A percentile compares a stretch with the other conserved stretches of the same genome.
phyloP scores from a whole-genome alignment of 2,797 vertebrate genomes.

The Rhinatrema bivittatum region DNA sequence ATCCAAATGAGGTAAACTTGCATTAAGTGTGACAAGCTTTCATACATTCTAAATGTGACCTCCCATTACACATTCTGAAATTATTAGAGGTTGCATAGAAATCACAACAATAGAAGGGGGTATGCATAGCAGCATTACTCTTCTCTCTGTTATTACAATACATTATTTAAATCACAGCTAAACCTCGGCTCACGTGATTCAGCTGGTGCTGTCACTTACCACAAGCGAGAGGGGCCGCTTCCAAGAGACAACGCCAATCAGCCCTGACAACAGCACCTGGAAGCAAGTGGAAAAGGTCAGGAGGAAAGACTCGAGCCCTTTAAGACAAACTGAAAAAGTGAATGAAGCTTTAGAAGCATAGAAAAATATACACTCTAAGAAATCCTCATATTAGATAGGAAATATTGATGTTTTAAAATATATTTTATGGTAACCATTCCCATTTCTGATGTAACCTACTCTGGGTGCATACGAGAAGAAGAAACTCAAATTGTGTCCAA shows the following conservation, averaged over 20 bases:
- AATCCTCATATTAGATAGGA: too few relatives aligned
- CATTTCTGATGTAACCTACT: too few relatives aligned
- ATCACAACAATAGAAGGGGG: too few relatives aligned
- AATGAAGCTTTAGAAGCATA: not conserved
- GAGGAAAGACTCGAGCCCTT: not conserved
- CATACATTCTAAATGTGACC: not conserved
- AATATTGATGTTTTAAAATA: too few relatives aligned
- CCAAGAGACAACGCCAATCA: constrained; percentile 97
- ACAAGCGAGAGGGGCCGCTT: constrained; percentile 95
- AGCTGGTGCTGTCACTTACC: constrained; percentile 62
- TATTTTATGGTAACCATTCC: too few relatives aligned
- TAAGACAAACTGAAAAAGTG: not conserved
- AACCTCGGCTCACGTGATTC: not conserved
- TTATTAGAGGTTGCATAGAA: too few relatives aligned
- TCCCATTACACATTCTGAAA: not conserved
- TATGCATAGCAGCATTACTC: too few relatives aligned
- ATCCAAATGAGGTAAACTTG: not conserved
- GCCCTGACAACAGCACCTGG: constrained; percentile 90
- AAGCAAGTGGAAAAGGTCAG: constrained; percentile 16
- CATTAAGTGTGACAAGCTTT: not conserved
- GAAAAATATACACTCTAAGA: too few relatives aligned
- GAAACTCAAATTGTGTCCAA: too few relatives aligned
- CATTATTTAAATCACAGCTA: too few relatives aligned
- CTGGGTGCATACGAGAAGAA: too few relatives aligned
- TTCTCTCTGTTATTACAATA: too few relatives aligned